These are phyloP conservation scores for Sinosuthora webbiana DNA, from an alignment of 2,113 vertebrate genomes.

Conservation along the genomic window DNA sequence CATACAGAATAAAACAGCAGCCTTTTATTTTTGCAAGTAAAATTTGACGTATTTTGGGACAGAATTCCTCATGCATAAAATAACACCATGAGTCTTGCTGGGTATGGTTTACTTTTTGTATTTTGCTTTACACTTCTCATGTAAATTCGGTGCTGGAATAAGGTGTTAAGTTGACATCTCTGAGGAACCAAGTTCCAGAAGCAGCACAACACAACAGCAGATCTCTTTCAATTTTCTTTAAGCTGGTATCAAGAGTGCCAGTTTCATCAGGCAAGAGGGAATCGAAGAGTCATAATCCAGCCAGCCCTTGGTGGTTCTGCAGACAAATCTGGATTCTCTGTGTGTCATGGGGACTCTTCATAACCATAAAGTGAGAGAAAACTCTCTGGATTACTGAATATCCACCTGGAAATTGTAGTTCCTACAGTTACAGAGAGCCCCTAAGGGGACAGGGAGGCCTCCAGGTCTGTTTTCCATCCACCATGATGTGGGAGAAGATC, in stretches of 20 bases:
- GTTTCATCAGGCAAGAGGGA: background rate
- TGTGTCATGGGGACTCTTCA: background rate
- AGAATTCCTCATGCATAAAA: slow-evolving; percentile 69
- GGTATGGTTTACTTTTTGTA: slow-evolving; percentile 37
- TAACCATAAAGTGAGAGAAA: background rate
- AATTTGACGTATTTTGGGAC: slow-evolving; percentile 74
- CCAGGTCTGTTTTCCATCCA: background rate
- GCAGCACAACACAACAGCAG: background rate
- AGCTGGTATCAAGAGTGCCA: background rate
- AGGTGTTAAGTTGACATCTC: background rate
- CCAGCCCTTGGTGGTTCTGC: background rate
- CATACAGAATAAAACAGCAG: slow-evolving; percentile 68
- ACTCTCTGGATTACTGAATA: background rate
- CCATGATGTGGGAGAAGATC: background rate
- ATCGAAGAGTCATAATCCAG: background rate
- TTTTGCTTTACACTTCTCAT: slow-evolving; percentile 51
- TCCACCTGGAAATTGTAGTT: background rate
- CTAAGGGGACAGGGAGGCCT: background rate
- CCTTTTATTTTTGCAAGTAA: slow-evolving; percentile 78
- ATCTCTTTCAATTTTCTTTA: background rate
- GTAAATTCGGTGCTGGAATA: slow-evolving; percentile 5
- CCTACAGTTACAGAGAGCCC: background rate
- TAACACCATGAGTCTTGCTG: slow-evolving; percentile 58
- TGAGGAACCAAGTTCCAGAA: background rate
- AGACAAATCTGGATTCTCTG: background rate